Percentiles rank a stretch among this genome's conserved stretches.
These are phyloP conservation scores for Campaea margaritaria DNA, from an alignment of 2,888 invertebrate genomes.

Conservation along the genomic window DNA sequence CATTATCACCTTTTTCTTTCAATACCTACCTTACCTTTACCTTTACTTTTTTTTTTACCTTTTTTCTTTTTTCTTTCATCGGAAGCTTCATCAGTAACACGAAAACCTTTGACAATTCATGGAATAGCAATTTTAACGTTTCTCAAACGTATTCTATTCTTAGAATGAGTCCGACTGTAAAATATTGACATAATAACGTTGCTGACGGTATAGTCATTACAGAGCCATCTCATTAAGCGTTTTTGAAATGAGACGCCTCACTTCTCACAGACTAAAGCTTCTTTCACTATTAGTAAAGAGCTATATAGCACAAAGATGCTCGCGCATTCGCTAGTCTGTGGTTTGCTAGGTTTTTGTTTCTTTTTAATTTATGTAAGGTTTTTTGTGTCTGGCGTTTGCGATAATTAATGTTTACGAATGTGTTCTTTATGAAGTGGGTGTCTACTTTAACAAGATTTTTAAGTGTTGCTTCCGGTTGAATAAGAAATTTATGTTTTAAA, in stretches of 20 bases:
- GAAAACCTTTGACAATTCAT: too few relatives aligned
- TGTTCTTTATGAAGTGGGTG: too few relatives aligned
- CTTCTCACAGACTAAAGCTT: constrained; percentile 33
- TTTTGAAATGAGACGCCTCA: constrained; percentile 27
- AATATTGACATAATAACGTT: constrained; percentile 25
- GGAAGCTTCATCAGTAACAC: too few relatives aligned
- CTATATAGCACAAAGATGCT: constrained; percentile 28
- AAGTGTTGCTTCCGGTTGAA: too few relatives aligned
- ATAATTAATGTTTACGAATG: too few relatives aligned
- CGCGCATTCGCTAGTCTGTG: constrained; percentile 25
- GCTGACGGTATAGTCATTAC: constrained; percentile 23
- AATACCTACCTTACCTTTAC: too few relatives aligned
- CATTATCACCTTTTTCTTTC: too few relatives aligned
- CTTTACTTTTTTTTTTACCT: too few relatives aligned
- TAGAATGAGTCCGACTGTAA: constrained; percentile 18
- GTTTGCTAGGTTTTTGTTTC: constrained; percentile 16
- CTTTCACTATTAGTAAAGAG: constrained; percentile 28
- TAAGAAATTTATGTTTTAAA: too few relatives aligned
- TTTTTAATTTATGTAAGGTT: constrained; percentile 12
- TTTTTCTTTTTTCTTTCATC: too few relatives aligned
- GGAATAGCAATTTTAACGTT: too few relatives aligned
- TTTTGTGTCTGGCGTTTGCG: constrained; percentile 4
- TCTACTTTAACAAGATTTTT: too few relatives aligned
- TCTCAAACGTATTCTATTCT: not conserved
- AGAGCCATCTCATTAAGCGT: constrained; percentile 32